Base-by-base conservation (phyloP, 1,140 invertebrate genomes). In the Popillia japonica region DNA sequence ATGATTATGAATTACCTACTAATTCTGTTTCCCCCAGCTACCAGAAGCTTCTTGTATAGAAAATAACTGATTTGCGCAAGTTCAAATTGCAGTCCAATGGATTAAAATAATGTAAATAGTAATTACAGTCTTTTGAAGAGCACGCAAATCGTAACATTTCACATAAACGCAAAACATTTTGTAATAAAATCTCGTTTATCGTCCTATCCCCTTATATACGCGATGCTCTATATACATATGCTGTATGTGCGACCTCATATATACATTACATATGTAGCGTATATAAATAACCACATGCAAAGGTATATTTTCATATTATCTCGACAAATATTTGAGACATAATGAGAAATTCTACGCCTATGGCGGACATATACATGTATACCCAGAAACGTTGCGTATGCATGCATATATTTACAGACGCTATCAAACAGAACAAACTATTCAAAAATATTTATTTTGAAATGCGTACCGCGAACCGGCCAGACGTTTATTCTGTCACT, bases 261-360 rank as follows among this genome's bases (percentile, higher is more conserved):
- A 68, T 22, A 22, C 22, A 68, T 7, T 55, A 17, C 17, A 17
- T 17, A 55, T 55, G 14, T 55, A 55, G 48, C 17, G 17, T 55
- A 55, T 68, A 68, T 68, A 68, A 68, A 68, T 68, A 68, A 68
- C 27, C 61, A 68, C 23, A 68, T 68, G 61, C 61, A 22, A 68
- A 17, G 22, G 20, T 68, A 68, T 68, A 68, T 68, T 68, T 68
- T 68, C 61, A 68, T 27, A 68, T 68, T 68, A 68, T 68, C 61
- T 68, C 61, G 61, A 68, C 61, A 68, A 68, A 68, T 68, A 68
- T 68, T 68, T 68, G 61, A 68, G 61, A 68, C 61, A 20, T 68
- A 68, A 68, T 68, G 61, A 68, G 61, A 68, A 68, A 68, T 68
- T 68, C 61, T 68, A 68, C 61, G 61, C 61, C 61, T 68, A 68